Base-by-base conservation (phyloP, 2,888 invertebrate genomes). In the Conops quadrifasciatus region DNA sequence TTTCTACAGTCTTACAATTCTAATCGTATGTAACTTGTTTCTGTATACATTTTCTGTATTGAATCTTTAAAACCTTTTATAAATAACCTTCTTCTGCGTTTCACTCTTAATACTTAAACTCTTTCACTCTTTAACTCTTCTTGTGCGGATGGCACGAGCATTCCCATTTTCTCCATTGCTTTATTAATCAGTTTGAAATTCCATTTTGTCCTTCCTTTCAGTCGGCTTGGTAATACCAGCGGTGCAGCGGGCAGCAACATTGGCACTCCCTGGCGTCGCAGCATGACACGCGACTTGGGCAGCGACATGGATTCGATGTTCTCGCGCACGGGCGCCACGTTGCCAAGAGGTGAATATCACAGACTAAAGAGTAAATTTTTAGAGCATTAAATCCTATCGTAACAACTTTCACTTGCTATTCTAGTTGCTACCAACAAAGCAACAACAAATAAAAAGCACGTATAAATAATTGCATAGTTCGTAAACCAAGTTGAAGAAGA, bases 281-380 rank as follows among this genome's bases (percentile, higher is more conserved):
- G 89, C 80, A 87, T 89, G 76, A 89, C 89, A 75, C 89, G 92
- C 78, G 92, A 93, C 82, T 84, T 92, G 82, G 90, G 90, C 80
- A 89, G 90, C 64, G 92, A 93, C 81, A 91, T 92, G 86, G 92
- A 92, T 81, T 91, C 91, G 72, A 91, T 91, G 87, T 92, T 92
- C 88, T 90, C 88, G 82, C 89, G 87, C 75, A 84, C 86, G 36
- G 85, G 86, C 77, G 86, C 88, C 81, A 88, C 89, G 78, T 87
- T 90, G 87, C 92, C 92, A 77, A 88, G 92, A 89, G 92, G 93
- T 92, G 89, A 90, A 85, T 86, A 86, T 86, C 83, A 83, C 80
- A 85, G 83, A 85, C 81, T 85, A 83, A 85, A 85, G 82, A 85
- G 81, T 80, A 85, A 85, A 85, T 85, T 83, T 84, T 79, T 85